Conservation (phyloP, 2,113 vertebrate genomes). For the Suricata suricatta region DNA sequence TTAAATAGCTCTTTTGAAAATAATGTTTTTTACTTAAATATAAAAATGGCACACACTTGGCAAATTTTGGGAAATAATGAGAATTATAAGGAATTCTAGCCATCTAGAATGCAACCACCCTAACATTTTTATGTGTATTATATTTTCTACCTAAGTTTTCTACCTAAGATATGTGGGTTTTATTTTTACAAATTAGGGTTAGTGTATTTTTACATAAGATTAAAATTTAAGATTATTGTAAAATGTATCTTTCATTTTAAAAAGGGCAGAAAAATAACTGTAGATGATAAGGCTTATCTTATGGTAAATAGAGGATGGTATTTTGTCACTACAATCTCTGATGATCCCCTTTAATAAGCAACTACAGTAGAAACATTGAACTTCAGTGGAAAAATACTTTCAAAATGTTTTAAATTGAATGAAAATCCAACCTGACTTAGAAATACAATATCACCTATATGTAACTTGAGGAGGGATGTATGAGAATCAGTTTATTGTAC, state of each 20-base stretch:
- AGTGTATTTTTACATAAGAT: neutral
- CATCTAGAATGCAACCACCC: neutral
- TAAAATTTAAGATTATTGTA: neutral
- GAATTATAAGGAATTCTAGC: neutral
- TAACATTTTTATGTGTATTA: neutral
- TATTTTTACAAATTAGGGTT: neutral
- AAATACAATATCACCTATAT: neutral
- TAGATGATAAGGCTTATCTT: neutral
- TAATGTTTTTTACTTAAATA: neutral
- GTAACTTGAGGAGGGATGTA: neutral
- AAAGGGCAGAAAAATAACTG: neutral
- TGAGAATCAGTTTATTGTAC: neutral
- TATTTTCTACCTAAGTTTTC: neutral
- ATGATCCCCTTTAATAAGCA: neutral
- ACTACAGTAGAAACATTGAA: neutral
- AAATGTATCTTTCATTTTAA: slow-evolving; percentile 9
- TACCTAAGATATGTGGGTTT: neutral
- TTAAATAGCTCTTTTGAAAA: slow-evolving; percentile 33
- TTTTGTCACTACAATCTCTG: neutral
- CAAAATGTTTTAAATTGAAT: slow-evolving; percentile 2
- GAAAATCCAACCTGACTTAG: neutral
- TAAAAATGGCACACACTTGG: neutral
- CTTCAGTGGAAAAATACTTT: neutral
- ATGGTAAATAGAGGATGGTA: neutral
- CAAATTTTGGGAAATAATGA: slow-evolving; percentile 13